Evolutionary conservation across 1,140 invertebrate genomes (phyloP).

Genomic region (Drosophila rufa): DNA sequence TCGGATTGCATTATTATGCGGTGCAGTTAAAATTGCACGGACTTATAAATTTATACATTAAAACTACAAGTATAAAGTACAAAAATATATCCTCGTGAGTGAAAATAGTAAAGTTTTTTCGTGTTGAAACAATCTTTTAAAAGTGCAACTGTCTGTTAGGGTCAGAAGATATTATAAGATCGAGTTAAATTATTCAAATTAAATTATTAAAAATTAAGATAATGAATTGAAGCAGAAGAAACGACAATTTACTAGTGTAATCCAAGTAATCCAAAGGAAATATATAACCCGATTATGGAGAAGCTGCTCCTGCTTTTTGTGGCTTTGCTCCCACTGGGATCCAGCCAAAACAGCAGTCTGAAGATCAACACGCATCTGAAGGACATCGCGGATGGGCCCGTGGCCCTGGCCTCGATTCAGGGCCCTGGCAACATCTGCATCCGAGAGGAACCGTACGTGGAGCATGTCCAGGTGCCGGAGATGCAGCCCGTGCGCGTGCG

Average conservation of each 20-base stretch:
- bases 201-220: not conserved
- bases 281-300: not conserved
- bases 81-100: not conserved
- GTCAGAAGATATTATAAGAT: not conserved
- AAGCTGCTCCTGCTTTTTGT: slow-evolving; percentile 19
- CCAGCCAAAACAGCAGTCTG: slow-evolving; percentile 56
- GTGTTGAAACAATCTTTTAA: not conserved
- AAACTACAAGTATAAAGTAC: not conserved
- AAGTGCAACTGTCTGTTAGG: not conserved
- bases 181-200: not conserved
- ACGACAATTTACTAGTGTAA: not conserved
- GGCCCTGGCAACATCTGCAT: slow-evolving; percentile 70
- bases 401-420: slow-evolving; percentile 61
- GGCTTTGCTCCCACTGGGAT: slow-evolving; percentile 19
- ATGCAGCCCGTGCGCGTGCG: slow-evolving; percentile 88
- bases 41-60: not conserved
- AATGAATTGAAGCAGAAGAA: not conserved
- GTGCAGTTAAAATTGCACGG: not conserved
- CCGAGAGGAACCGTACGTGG: slow-evolving; percentile 86
- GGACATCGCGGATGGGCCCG: slow-evolving; percentile 43
- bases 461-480: slow-evolving; percentile 86
- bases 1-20: not conserved
- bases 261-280: no score
- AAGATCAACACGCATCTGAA: slow-evolving; percentile 67
- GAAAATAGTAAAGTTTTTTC: not conserved